phyloP scores from a whole-genome alignment of 2,888 invertebrate genomes.

The Gonocerus acuteangulatus region DNA sequence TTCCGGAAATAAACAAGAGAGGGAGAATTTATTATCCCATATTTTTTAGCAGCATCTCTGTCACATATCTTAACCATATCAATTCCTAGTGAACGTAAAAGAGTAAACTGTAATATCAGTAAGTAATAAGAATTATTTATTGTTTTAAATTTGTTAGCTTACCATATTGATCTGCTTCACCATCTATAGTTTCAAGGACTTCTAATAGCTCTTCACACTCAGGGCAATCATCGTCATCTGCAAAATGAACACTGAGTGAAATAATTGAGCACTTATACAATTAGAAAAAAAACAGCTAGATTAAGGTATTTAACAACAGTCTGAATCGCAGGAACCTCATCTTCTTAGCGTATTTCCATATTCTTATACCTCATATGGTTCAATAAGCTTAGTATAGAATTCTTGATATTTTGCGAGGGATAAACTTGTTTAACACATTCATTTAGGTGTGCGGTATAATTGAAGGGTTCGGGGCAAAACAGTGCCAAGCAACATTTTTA shows the following conservation, averaged over 20 bases:
- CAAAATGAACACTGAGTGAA: conserved; percentile 33
- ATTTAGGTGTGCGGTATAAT: no score
- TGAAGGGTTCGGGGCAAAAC: no score
- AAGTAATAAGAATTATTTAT: background rate
- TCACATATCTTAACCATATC: conserved; percentile 89
- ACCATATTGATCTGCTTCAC: conserved; percentile 84
- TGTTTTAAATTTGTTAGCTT: conserved; percentile 37
- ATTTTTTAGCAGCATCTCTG: conserved; percentile 70
- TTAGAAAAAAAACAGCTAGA: no score
- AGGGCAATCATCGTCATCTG: conserved; percentile 82
- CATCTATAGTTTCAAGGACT: conserved; percentile 87
- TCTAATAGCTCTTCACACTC: conserved; percentile 86
- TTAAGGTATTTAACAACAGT: no score
- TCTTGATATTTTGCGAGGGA: no score
- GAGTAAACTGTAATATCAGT: background rate
- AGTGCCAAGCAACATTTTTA: no score
- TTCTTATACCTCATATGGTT: no score
- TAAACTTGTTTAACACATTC: no score
- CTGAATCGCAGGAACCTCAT: no score
- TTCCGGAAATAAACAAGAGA: conserved; percentile 80
- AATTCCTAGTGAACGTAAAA: conserved; percentile 48
- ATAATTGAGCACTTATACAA: no score
- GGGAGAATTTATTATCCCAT: conserved; percentile 74
- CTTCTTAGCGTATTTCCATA: no score
- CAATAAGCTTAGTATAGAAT: no score